phyloP scores from a whole-genome alignment of 1,140 invertebrate genomes.

The Hyles euphorbiae region DNA sequence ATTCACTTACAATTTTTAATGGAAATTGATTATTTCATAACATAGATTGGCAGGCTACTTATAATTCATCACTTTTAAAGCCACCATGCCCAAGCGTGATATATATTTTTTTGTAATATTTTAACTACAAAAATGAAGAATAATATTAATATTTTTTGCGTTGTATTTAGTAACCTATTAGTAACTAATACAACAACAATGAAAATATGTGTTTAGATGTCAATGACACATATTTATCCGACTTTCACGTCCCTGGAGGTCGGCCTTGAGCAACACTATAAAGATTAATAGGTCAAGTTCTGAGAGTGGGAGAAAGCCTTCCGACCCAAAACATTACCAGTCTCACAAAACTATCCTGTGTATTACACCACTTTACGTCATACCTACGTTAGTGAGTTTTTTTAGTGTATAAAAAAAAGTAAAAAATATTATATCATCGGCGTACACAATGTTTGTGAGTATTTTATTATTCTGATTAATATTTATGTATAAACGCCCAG shows the following conservation, averaged over 20 bases:
- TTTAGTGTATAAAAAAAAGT: too few relatives aligned
- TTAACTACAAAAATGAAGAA: too few relatives aligned
- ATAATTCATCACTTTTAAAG: too few relatives aligned
- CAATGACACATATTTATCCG: not conserved
- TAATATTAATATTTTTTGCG: too few relatives aligned
- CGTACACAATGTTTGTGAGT: constrained; percentile 1
- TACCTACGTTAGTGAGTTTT: too few relatives aligned
- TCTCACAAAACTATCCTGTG: constrained; percentile 6
- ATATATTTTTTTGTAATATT: too few relatives aligned
- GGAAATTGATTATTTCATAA: too few relatives aligned
- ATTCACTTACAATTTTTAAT: too few relatives aligned
- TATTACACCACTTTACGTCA: constrained; percentile 1
- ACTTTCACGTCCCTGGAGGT: constrained; percentile 9
- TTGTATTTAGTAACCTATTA: too few relatives aligned
- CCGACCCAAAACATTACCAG: constrained; percentile 12
- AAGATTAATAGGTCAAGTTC: constrained; percentile 10
- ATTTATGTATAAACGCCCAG: not conserved
- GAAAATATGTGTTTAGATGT: constrained; percentile 1
- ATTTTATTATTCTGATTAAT: not conserved
- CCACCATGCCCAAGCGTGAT: too few relatives aligned
- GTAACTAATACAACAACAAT: not conserved
- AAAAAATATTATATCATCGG: too few relatives aligned
- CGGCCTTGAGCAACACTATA: constrained; percentile 22
- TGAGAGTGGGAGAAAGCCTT: constrained; percentile 32
- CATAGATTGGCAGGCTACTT: too few relatives aligned